A percentile compares a stretch with the other conserved stretches of the same genome.
Evolutionary conservation across 1,140 invertebrate genomes (phyloP).

Genomic region (Epicauta chinensis): DNA sequence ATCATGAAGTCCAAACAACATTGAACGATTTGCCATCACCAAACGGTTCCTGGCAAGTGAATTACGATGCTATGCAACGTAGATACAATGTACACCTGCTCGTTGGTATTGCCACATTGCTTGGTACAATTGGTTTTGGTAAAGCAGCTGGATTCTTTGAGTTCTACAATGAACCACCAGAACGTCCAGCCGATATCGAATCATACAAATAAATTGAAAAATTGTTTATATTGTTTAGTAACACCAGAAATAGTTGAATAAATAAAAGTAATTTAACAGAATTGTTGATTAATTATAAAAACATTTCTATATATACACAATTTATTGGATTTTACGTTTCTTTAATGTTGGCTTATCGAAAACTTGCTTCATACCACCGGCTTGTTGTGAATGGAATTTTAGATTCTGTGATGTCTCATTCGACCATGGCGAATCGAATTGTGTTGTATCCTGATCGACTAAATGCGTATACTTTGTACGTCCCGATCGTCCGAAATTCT

Average conservation of each 20-base stretch:
- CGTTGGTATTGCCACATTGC: conserved; percentile 50
- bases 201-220: neutral
- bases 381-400: conserved; percentile 83
- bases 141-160: conserved; percentile 50
- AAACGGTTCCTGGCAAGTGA: conserved; percentile 61
- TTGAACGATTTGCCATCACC: conserved; percentile 63
- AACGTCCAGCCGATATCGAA: conserved; percentile 7
- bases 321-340: conserved; percentile 46
- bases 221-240: too few relatives aligned
- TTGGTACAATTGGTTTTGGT: conserved; percentile 49
- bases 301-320: too few relatives aligned
- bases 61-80: conserved; percentile 52
- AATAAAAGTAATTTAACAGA: neutral
- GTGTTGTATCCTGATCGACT: conserved; percentile 98
- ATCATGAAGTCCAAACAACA: neutral
- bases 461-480: conserved; percentile 99
- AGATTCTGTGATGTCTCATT: conserved; percentile 83
- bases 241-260: too few relatives aligned
- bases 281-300: neutral
- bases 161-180: conserved; percentile 51
- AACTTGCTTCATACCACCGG: conserved; percentile 92
- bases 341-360: conserved; percentile 86
- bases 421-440: conserved; percentile 96
- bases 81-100: conserved; percentile 58
- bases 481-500: conserved; percentile 98